These are phyloP conservation scores for Acrocephalus scirpaceus DNA, from an alignment of 2,797 vertebrate species.

Conservation along the genomic window DNA sequence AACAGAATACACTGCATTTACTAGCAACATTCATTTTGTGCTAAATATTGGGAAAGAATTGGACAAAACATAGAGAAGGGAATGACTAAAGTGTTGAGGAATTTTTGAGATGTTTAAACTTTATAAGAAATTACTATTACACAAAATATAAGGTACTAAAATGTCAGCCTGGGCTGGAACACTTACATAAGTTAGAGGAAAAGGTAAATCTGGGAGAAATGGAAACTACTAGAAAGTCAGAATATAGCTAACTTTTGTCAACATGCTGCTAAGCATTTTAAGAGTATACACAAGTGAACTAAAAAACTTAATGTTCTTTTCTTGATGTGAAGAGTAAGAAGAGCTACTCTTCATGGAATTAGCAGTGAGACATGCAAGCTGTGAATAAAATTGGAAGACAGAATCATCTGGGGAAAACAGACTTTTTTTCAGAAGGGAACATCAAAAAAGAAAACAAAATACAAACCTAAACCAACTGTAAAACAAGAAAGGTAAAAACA, in stretches of 20 bases:
- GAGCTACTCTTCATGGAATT: not conserved
- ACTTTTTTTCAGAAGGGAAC: not conserved
- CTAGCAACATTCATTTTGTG: not conserved
- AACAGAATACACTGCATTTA: not conserved
- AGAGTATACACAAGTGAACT: not conserved
- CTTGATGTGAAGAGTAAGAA: not conserved
- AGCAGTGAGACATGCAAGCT: not conserved
- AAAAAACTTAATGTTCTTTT: not conserved
- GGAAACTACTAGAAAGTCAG: not conserved
- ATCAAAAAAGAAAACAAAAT: not conserved
- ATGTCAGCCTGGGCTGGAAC: not conserved
- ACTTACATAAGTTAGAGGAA: not conserved
- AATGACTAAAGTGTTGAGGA: not conserved
- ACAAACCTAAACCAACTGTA: rapidly evolving
- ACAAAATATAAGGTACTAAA: not conserved
- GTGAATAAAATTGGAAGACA: not conserved
- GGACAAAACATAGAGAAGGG: not conserved
- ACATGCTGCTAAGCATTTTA: not conserved
- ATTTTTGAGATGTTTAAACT: not conserved
- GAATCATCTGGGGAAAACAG: not conserved
- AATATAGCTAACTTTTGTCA: not conserved
- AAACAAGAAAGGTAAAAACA: not conserved
- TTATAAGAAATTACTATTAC: not conserved
- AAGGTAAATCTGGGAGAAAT: not conserved
- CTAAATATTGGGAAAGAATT: not conserved